Percentiles rank a stretch among this genome's conserved stretches.
phyloP scores from a whole-genome alignment of 2,888 invertebrate genomes.

The Pandemis cinnamomeana region DNA sequence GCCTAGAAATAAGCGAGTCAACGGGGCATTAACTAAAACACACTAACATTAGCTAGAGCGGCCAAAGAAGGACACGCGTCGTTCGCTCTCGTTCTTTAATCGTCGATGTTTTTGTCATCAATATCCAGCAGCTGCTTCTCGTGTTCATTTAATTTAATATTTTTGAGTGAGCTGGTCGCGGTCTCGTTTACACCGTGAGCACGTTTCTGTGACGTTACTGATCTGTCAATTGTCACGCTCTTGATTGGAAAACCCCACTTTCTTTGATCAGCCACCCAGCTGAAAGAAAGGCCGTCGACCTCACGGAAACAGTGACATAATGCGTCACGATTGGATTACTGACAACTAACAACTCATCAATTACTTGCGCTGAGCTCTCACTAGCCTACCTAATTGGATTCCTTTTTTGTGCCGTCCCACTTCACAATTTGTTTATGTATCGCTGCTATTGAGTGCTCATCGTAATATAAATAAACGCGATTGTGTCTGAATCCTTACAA shows the following conservation, averaged over 20 bases:
- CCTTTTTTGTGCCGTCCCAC: slow-evolving; percentile 29
- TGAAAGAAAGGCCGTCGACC: slow-evolving; percentile 65
- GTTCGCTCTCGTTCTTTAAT: slow-evolving; percentile 52
- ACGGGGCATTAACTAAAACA: slow-evolving; percentile 66
- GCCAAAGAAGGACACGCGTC: slow-evolving; percentile 56
- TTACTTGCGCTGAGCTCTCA: slow-evolving; percentile 48
- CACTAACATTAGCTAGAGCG: slow-evolving; percentile 56
- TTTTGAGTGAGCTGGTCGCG: not conserved
- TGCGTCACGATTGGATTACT: slow-evolving; percentile 62
- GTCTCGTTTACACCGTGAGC: slow-evolving; percentile 9
- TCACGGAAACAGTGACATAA: slow-evolving; percentile 61
- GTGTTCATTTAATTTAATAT: slow-evolving; percentile 19
- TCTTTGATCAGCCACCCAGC: slow-evolving; percentile 37
- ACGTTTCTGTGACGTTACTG: slow-evolving; percentile 9
- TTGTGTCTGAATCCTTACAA: slow-evolving; percentile 45
- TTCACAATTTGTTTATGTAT: slow-evolving; percentile 30
- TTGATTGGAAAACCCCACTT: slow-evolving; percentile 35
- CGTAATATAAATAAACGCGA: not conserved
- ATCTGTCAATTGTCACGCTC: slow-evolving; percentile 46
- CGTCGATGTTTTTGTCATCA: slow-evolving; percentile 36
- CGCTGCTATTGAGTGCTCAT: slow-evolving; percentile 20
- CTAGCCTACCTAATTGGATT: slow-evolving; percentile 40
- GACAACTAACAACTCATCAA: slow-evolving; percentile 67
- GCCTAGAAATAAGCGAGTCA: slow-evolving; percentile 68
- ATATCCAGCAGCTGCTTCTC: slow-evolving; percentile 30